Conservation (phyloP, 1,140 invertebrate species). For the Homalodisca vitripennis region DNA sequence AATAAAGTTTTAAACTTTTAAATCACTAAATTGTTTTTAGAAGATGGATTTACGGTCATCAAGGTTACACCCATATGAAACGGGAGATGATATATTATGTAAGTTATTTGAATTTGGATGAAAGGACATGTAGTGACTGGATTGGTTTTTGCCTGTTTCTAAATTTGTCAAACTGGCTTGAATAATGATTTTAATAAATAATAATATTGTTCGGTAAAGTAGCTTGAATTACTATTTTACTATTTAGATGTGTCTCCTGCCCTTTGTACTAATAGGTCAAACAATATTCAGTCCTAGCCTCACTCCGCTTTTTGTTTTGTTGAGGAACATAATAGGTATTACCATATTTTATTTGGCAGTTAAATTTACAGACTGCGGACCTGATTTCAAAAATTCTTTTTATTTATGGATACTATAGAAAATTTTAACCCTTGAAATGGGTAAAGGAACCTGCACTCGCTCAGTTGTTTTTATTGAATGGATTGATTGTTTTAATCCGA, state of each 20-base stretch:
- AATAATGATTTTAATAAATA: neutral
- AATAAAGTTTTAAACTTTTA: neutral
- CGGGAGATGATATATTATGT: slow-evolving; percentile 29
- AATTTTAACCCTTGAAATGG: too few species aligned
- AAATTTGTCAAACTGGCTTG: neutral
- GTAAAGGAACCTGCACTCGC: too few species aligned
- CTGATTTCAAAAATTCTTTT: too few species aligned
- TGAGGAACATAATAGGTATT: too few species aligned
- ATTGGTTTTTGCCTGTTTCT: neutral
- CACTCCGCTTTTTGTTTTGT: too few species aligned
- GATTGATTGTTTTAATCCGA: too few species aligned
- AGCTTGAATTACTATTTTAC: neutral
- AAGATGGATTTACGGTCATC: slow-evolving; percentile 31
- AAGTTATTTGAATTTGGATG: neutral
- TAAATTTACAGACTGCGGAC: too few species aligned
- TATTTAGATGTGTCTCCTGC: neutral
- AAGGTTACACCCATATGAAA: slow-evolving; percentile 22
- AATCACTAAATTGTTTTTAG: slow-evolving; percentile 9
- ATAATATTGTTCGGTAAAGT: neutral
- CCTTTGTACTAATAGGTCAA: too few species aligned
- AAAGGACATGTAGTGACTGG: neutral
- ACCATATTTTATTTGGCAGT: too few species aligned
- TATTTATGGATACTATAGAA: too few species aligned
- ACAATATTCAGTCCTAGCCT: too few species aligned
- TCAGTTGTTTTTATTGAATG: too few species aligned